Evolutionary conservation across 1,140 invertebrate genomes (phyloP).

Genomic region (Bicyclus anynana): DNA sequence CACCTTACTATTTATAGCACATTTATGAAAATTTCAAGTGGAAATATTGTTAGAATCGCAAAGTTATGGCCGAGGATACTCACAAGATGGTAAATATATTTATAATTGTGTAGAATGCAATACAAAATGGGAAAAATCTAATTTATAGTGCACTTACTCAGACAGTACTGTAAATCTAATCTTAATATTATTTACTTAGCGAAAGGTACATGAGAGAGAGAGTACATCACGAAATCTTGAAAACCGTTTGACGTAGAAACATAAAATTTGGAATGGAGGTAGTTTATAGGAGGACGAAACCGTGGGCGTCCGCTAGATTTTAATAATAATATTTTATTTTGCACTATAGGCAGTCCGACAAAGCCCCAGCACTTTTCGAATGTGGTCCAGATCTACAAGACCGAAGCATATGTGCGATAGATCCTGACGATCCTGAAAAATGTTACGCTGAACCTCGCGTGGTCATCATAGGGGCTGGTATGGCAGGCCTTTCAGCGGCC

Average conservation of each 20-base stretch:
- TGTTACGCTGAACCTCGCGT: slow-evolving; percentile 79
- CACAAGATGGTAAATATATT: slow-evolving; percentile 16
- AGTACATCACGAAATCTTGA: too few species aligned
- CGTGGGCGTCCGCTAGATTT: too few species aligned
- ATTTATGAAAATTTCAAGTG: slow-evolving; percentile 30
- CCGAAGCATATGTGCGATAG: slow-evolving; percentile 43
- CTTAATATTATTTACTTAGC: too few species aligned
- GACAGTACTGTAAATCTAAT: too few species aligned
- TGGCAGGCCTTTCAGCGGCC: slow-evolving; percentile 83
- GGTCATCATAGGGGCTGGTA: slow-evolving; percentile 83
- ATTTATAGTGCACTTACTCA: too few species aligned
- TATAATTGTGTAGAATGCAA: neutral
- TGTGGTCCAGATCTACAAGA: slow-evolving; percentile 53
- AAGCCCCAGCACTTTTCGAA: slow-evolving; percentile 33
- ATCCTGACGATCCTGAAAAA: slow-evolving; percentile 46
- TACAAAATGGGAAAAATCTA: too few species aligned
- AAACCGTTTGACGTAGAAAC: too few species aligned
- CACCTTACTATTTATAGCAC: neutral
- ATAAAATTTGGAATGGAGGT: too few species aligned
- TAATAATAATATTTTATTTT: too few species aligned
- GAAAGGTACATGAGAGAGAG: too few species aligned
- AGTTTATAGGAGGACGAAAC: too few species aligned
- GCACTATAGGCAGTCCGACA: slow-evolving; percentile 34
- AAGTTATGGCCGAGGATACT: slow-evolving; percentile 4
- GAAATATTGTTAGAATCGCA: slow-evolving; percentile 3